Evolutionary conservation across 37 sponge, comb jelly and placozoan genomes (phyloP).

Genomic region (Agelas oroides): DNA sequence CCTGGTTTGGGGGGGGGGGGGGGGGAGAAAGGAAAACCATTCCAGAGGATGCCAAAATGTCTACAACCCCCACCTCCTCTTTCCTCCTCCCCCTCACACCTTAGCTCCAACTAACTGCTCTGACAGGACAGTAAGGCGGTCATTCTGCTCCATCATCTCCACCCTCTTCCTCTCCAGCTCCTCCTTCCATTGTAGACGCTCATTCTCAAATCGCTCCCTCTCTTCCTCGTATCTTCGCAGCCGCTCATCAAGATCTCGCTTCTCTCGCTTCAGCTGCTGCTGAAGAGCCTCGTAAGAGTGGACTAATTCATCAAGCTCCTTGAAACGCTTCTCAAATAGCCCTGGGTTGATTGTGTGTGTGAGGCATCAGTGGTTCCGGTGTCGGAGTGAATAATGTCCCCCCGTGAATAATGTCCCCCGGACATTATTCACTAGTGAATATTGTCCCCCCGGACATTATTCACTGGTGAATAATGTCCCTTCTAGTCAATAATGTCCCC

Average conservation of each 20-base stretch:
- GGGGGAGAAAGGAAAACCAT: too few species aligned
- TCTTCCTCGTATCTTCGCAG: constrained; percentile 44
- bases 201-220: constrained; percentile 49
- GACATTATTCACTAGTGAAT: too few species aligned
- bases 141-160: constrained; percentile 82
- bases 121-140: constrained; percentile 73
- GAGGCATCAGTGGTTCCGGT: too few species aligned
- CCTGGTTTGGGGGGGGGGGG: constrained; percentile 12
- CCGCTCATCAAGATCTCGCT: constrained; percentile 49
- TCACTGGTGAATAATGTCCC: too few species aligned
- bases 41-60: too few species aligned
- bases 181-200: constrained; percentile 70
- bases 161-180: constrained; percentile 63
- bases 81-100: too few species aligned
- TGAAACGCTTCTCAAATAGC: constrained; percentile 61
- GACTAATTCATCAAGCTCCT: constrained; percentile 39
- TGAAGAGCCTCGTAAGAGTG: constrained; percentile 35
- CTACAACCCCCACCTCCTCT: too few species aligned
- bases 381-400: too few species aligned
- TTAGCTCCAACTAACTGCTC: constrained; percentile 78
- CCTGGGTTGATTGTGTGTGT: too few species aligned
- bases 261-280: constrained; percentile 43
- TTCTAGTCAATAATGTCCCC: too few species aligned
- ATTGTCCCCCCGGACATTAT: too few species aligned
- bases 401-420: too few species aligned